Evolutionary conservation across 2,113 vertebrate genomes (phyloP), one percentile per base, ranked within the genome.

Genomic region (Setophaga kirtlandii): DNA sequence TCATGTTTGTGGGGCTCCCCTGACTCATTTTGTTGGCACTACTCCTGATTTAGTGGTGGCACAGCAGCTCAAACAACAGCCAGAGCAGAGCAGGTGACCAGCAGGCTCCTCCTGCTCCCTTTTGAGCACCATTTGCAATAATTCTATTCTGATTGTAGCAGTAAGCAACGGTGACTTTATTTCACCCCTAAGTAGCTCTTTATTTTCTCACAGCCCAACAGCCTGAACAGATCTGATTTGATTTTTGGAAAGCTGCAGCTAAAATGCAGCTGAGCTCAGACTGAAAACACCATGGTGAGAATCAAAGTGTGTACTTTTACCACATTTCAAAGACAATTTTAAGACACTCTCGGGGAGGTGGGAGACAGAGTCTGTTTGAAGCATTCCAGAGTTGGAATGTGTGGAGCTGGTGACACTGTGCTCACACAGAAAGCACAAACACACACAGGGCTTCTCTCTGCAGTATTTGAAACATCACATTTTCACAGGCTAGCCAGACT

Each of bases 401-500:
- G 2, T 9, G 35, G 87, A 89, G 83, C 42, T 62, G 76, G 64
- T 42, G 23, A 3, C 6, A 1, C 31, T 3, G 35, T 3, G 1
- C 56, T 77, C 33, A 22, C 44, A 44, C 49, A 5, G 1, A 8
- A 1, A 13, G 56, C 46, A 55, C 68, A 39, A 52, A 64, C 31
- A 21, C n/a, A 33, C 12, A 1, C 5, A 3, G 19, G 19, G 28
- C 12, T 6, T 28, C 27, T 15, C 10, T 5, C 4, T 3, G 41
- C 8, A 12, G 39, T 7, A 6, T 46, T 91, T 90, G 23, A 47
- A 74, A 70, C 22, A 24, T 20, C 28, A 21, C 37, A 25, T 77
- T 69, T 46, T 31, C 55, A 23, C 4, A 2, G 13, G 4, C 14
- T n/a, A 4, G 23, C 13, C 68, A 80, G 59, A 49, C 47, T 14